A percentile compares a stretch with the other conserved stretches of the same genome.
Conservation (phyloP, 30 jellyfish, hydroid and myxozoan genomes). For the Euphysa ruthae region DNA sequence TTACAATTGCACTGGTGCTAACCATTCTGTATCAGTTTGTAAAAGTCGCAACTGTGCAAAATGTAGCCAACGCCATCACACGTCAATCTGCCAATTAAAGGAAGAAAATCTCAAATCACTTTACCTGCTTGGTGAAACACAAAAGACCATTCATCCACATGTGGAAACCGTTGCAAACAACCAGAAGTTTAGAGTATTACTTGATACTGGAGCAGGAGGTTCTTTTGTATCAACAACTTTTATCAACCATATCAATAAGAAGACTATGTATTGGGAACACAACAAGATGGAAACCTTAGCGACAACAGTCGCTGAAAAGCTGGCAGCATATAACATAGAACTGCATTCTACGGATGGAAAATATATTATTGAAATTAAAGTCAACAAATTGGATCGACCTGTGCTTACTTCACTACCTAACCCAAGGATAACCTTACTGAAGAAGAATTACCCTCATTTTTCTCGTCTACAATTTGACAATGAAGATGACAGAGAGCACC, state of each 20-base stretch:
- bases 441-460: slow-evolving; percentile 32
- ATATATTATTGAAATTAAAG: slow-evolving; percentile 26
- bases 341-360: slow-evolving; percentile 14
- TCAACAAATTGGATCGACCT: slow-evolving; percentile 26
- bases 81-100: slow-evolving; percentile 44
- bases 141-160: slow-evolving; percentile 22
- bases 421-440: slow-evolving; percentile 36
- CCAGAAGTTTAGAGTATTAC: slow-evolving; percentile 28
- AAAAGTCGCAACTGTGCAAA: slow-evolving; percentile 20
- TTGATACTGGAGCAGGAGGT: slow-evolving; percentile 78
- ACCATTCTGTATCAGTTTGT: slow-evolving; percentile 52
- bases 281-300: slow-evolving; percentile 38
- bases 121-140: slow-evolving; percentile 13
- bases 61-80: slow-evolving; percentile 47
- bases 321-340: slow-evolving; percentile 26
- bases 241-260: neutral
- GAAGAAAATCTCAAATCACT: slow-evolving; percentile 14
- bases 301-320: slow-evolving; percentile 23
- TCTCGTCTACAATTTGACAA: slow-evolving; percentile 42
- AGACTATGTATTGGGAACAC: slow-evolving; percentile 10
- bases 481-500: slow-evolving; percentile 11
- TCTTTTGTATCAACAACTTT: slow-evolving; percentile 40
- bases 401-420: slow-evolving; percentile 35
- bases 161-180: neutral
- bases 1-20: slow-evolving; percentile 55